phyloP scores from a whole-genome alignment of 1,140 invertebrate species.

The Drosophila repletoides region DNA sequence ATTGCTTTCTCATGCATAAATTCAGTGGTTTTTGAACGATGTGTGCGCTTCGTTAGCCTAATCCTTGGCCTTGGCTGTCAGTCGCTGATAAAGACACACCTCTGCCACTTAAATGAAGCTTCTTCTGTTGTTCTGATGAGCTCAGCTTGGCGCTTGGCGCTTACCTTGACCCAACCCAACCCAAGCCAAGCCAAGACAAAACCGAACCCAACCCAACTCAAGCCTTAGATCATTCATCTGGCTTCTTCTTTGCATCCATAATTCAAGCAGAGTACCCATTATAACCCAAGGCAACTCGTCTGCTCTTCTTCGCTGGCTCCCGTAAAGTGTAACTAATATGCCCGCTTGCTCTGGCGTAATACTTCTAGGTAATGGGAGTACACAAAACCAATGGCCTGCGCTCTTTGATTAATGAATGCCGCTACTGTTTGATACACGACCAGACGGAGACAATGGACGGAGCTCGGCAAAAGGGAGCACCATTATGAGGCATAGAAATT shows the following conservation, averaged over 20 bases:
- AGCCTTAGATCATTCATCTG: conserved; percentile 4
- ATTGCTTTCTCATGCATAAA: conserved; percentile 10
- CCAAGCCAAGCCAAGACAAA: conserved; percentile 19
- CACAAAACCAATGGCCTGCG: conserved; percentile 29
- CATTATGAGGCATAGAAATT: conserved; percentile 48
- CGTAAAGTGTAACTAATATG: conserved; percentile 71
- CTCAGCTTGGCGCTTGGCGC: conserved; percentile 7
- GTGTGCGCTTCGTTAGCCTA: neutral
- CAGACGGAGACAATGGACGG: neutral
- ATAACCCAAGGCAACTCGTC: conserved; percentile 26
- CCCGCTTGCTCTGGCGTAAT: conserved; percentile 27
- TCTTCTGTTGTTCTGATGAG: conserved; percentile 27
- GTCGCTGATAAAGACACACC: conserved; percentile 8
- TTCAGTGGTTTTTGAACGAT: conserved; percentile 10
- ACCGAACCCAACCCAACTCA: conserved; percentile 28
- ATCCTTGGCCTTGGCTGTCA: conserved; percentile 40
- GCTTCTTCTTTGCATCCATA: conserved; percentile 50
- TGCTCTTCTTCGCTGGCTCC: neutral
- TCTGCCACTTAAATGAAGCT: conserved; percentile 16
- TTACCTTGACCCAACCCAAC: conserved; percentile 52
- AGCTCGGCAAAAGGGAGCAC: neutral
- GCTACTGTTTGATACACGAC: conserved; percentile 67
- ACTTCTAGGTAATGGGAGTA: conserved; percentile 37
- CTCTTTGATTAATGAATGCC: conserved; percentile 74
- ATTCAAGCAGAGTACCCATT: conserved; percentile 28